Percentiles rank a stretch among this genome's conserved stretches.
These are phyloP conservation scores for Prunella himalayana DNA, from an alignment of 2,113 vertebrate species.

Conservation along the genomic window DNA sequence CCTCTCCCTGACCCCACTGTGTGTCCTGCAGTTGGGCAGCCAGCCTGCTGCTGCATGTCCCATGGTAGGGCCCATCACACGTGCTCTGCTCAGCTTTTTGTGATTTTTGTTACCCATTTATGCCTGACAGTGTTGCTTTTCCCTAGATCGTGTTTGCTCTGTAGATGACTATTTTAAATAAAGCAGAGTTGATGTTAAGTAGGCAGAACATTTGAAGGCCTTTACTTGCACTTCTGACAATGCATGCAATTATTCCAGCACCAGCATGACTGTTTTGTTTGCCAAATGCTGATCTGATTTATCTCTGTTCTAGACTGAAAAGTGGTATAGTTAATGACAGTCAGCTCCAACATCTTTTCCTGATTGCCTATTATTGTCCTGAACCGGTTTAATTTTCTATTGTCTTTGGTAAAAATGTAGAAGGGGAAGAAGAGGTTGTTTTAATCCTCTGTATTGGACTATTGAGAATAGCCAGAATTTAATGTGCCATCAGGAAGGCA, in stretches of 20 bases:
- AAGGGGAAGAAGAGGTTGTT: background rate
- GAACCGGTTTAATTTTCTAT: background rate
- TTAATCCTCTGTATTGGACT: background rate
- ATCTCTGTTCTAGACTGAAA: background rate
- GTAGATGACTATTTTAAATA: background rate
- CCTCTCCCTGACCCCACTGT: too few relatives aligned
- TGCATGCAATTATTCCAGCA: background rate
- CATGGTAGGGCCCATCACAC: fast-evolving
- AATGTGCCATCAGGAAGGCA: background rate
- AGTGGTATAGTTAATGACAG: background rate
- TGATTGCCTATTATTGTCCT: background rate
- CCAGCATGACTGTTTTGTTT: background rate
- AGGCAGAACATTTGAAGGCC: background rate
- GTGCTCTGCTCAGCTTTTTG: background rate
- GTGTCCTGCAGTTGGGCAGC: background rate
- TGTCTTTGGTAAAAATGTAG: conserved; percentile 8
- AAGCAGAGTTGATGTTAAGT: background rate
- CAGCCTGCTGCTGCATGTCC: background rate
- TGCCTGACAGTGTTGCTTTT: background rate
- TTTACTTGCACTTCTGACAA: background rate
- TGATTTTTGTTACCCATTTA: background rate
- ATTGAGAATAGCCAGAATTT: background rate
- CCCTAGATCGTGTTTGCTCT: background rate
- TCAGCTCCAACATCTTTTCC: background rate
- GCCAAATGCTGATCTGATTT: background rate